Percentiles rank a stretch among this genome's conserved stretches.
Evolutionary conservation across 2,888 invertebrate genomes (phyloP).

Genomic region (Oxyscelio sp.): DNA sequence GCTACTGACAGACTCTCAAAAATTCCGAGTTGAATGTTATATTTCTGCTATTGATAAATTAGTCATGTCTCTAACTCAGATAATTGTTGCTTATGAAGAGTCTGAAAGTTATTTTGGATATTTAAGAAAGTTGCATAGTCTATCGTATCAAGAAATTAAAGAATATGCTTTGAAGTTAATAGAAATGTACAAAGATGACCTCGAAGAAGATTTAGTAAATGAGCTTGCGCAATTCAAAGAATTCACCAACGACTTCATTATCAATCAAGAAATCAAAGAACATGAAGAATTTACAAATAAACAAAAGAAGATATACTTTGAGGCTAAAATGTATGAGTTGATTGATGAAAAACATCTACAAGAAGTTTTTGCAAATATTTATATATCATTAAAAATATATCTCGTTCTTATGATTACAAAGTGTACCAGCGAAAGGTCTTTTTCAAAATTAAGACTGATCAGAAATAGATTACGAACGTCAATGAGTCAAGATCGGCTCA

Average conservation of each 20-base stretch:
- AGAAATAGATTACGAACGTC: too few species aligned
- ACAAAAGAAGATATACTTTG: slow-evolving; percentile 5
- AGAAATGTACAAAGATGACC: slow-evolving; percentile 24
- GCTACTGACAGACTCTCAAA: slow-evolving; percentile 6
- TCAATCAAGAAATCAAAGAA: background rate
- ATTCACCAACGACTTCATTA: background rate
- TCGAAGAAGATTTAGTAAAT: slow-evolving; percentile 29
- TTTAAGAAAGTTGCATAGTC: slow-evolving; percentile 17
- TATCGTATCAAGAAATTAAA: background rate
- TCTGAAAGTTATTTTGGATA: slow-evolving; percentile 25
- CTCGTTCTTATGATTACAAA: slow-evolving; percentile 11
- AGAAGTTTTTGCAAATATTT: slow-evolving; percentile 52
- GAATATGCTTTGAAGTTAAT: background rate
- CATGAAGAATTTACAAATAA: background rate
- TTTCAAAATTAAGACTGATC: too few species aligned
- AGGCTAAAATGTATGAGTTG: slow-evolving; percentile 39
- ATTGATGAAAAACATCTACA: slow-evolving; percentile 42
- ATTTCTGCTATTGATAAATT: slow-evolving; percentile 22
- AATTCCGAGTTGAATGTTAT: slow-evolving; percentile 29
- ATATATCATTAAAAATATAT: slow-evolving; percentile 48
- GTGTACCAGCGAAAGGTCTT: too few species aligned
- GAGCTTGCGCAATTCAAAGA: slow-evolving; percentile 17
- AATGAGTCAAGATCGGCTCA: too few species aligned
- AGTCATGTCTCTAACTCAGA: slow-evolving; percentile 3
- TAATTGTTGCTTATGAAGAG: slow-evolving; percentile 35